Percentiles rank a stretch among this genome's conserved stretches.
phyloP scores from a whole-genome alignment of 2,113 vertebrate genomes.

The Platichthys flesus region DNA sequence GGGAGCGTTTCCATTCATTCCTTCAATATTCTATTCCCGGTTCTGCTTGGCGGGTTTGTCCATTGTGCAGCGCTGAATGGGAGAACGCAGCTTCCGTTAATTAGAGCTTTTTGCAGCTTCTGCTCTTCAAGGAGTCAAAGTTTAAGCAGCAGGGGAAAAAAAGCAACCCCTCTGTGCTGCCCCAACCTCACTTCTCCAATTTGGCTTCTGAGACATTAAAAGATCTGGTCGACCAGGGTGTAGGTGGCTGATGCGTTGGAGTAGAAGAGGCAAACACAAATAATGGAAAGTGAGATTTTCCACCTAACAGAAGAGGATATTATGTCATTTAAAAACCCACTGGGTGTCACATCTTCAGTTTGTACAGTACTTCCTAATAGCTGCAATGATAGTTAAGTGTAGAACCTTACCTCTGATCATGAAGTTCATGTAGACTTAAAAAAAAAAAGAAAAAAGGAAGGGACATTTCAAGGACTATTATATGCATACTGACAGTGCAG shows the following conservation, averaged over 20 bases:
- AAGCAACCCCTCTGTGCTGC: slow-evolving; percentile 53
- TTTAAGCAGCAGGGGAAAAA: slow-evolving; percentile 50
- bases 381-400: neutral
- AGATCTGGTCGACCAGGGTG: slow-evolving; percentile 38
- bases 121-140: slow-evolving; percentile 80
- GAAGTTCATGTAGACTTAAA: slow-evolving; percentile 48
- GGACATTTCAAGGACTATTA: slow-evolving; percentile 65
- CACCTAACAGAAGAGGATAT: neutral
- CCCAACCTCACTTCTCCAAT: slow-evolving; percentile 47
- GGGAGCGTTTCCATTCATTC: slow-evolving; percentile 80
- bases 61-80: slow-evolving; percentile 86
- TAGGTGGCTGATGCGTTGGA: no score
- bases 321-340: neutral
- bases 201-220: slow-evolving; percentile 70
- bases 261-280: slow-evolving; percentile 16
- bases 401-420: slow-evolving; percentile 4
- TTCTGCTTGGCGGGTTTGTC: slow-evolving; percentile 85
- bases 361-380: neutral
- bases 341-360: neutral
- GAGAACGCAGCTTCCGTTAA: slow-evolving; percentile 85
- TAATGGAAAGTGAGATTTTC: slow-evolving; percentile 23
- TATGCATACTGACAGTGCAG: slow-evolving; percentile 71
- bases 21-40: slow-evolving; percentile 80
- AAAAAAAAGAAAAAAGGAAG: neutral
- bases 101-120: slow-evolving; percentile 83